Base-by-base conservation (phyloP, 2,888 invertebrate genomes). In the Gastracanthus pulcherrimus region DNA sequence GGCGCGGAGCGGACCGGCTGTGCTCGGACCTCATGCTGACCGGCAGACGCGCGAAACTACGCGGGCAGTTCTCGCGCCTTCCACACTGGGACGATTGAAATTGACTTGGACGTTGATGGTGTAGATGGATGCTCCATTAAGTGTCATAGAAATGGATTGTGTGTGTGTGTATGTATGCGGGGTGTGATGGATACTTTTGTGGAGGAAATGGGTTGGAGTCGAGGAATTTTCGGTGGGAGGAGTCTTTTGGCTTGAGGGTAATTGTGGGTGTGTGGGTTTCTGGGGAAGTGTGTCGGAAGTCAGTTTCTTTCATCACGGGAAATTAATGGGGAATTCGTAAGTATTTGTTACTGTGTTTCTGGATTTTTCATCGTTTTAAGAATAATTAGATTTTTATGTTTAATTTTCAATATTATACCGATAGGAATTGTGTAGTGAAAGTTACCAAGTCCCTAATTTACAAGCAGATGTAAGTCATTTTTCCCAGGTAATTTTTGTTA, bases 21-120 rank as follows among this genome's bases (percentile, higher is more conserved):
- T 34, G 31, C 9, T 0, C 29, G 66, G 71, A 72, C 66, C 78
- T 66, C 78, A 66, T 66, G 78, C 78, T 66, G 78, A 36, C 38
- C 60, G 31, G 19, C 19, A n/a, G 36, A 11, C 62, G 60, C 60
- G 69, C 45, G 58, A 60, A 77, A 70, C 36, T 70, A n/a, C n/a
- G n/a, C n/a, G n/a, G n/a, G 62, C 23, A 60, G 45, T 7, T 19
- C 36, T 19, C 48, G 75, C n/a, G 48, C 55, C 45, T 45, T n/a
- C 45, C 45, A 11, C 45, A 11, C 45, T 3, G 13, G 13, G 11
- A n/a, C 45, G 45, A 11, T 45, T n/a, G n/a, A n/a, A n/a, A n/a
- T n/a, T n/a, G n/a, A n/a, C n/a, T n/a, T n/a, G n/a, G n/a, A n/a
- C n/a, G n/a, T n/a, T n/a, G n/a, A n/a, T n/a, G 3, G 45, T 6